These are phyloP conservation scores for Orius laevigatus DNA, from an alignment of 1,140 invertebrate genomes.

Conservation along the genomic window DNA sequence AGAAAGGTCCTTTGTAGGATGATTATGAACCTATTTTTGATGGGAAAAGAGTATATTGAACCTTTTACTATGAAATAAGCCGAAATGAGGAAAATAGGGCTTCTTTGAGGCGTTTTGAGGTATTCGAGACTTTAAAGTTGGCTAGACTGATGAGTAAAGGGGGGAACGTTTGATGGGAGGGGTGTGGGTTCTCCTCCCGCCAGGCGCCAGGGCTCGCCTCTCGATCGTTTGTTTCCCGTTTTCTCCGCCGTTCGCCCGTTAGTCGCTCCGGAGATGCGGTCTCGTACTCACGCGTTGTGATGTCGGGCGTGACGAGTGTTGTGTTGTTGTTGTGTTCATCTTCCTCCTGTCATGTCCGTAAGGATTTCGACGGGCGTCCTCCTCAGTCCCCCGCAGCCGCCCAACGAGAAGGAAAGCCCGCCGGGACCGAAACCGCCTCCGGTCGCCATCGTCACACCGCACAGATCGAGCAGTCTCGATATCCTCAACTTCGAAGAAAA, in stretches of 20 bases:
- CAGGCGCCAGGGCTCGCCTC: background rate
- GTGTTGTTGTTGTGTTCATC: background rate
- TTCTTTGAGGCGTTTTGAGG: no score
- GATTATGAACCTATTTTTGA: no score
- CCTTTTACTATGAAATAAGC: no score
- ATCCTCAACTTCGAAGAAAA: slow-evolving; percentile 83
- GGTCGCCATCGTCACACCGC: slow-evolving; percentile 37
- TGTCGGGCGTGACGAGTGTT: background rate
- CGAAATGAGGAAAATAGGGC: no score
- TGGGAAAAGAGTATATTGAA: no score
- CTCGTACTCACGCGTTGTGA: background rate
- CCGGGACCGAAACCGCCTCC: slow-evolving; percentile 12
- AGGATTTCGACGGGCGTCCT: slow-evolving; percentile 14
- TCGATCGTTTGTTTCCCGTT: background rate
- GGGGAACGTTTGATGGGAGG: background rate
- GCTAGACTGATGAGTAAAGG: background rate
- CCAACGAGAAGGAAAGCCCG: slow-evolving; percentile 5
- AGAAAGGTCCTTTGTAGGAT: no score
- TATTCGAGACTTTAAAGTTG: no score
- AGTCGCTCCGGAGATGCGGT: no score
- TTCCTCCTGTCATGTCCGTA: slow-evolving; percentile 14
- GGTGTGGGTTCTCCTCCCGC: background rate
- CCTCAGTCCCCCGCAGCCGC: slow-evolving; percentile 8
- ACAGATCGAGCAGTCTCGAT: slow-evolving; percentile 69
- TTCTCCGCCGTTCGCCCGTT: slow-evolving; percentile 3